These are phyloP conservation scores for Oncopeltus fasciatus DNA, from an alignment of 1,140 invertebrate genomes.

Conservation along the genomic window DNA sequence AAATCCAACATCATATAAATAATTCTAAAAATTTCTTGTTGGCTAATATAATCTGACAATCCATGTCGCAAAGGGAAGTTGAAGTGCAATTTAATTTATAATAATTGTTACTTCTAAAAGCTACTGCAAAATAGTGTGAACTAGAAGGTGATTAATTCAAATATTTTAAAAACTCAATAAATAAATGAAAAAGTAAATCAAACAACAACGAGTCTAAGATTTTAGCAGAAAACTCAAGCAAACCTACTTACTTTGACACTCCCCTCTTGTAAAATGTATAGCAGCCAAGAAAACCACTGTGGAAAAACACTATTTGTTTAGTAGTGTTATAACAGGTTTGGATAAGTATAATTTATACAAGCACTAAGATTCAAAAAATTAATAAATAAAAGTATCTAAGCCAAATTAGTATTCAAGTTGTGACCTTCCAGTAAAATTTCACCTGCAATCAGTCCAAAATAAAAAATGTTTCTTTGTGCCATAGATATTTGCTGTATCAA, in stretches of 20 bases:
- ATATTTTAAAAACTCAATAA: too few relatives aligned
- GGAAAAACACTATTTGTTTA: conserved; percentile 16
- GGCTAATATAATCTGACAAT: conserved; percentile 15
- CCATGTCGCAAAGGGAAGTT: too few relatives aligned
- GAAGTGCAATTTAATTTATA: too few relatives aligned
- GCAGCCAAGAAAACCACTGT: conserved; percentile 35
- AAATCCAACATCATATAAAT: background rate
- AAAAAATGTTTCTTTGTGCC: too few relatives aligned
- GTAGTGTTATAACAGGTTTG: background rate
- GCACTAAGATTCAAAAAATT: background rate
- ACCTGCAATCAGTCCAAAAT: background rate
- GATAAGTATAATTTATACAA: background rate
- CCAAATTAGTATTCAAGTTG: background rate
- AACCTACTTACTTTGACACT: conserved; percentile 40
- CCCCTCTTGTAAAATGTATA: conserved; percentile 32
- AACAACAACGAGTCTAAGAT: too few relatives aligned
- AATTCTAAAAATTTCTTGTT: background rate
- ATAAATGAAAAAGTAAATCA: too few relatives aligned
- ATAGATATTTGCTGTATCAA: too few relatives aligned
- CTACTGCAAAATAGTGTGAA: too few relatives aligned
- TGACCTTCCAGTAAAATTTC: background rate
- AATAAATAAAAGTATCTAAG: background rate
- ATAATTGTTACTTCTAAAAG: too few relatives aligned
- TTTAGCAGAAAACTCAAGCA: too few relatives aligned
- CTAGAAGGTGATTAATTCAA: too few relatives aligned